These are phyloP conservation scores for Holacanthus passer DNA, from an alignment of 2,113 vertebrate species.

Conservation along the genomic window DNA sequence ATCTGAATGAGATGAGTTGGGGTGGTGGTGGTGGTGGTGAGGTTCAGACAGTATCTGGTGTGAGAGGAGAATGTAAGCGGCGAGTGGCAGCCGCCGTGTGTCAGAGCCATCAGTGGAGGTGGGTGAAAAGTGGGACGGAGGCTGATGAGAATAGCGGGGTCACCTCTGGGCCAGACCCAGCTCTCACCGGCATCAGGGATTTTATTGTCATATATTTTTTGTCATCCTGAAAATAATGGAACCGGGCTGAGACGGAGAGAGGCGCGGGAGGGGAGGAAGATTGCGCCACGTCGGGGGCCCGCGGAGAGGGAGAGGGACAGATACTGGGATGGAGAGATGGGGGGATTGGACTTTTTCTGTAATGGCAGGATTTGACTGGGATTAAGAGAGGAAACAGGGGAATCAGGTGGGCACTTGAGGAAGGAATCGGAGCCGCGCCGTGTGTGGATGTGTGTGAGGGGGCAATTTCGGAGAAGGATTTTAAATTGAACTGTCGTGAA, in stretches of 20 bases:
- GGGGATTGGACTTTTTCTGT: constrained; percentile 54
- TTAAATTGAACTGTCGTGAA: constrained; percentile 14
- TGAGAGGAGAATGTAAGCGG: constrained; percentile 25
- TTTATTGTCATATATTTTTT: constrained; percentile 67
- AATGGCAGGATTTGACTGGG: constrained; percentile 76
- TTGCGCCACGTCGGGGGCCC: constrained; percentile 26
- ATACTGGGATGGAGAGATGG: constrained; percentile 45
- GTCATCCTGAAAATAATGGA: constrained; percentile 72
- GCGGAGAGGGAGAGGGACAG: constrained; percentile 31
- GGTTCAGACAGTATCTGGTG: constrained; percentile 47
- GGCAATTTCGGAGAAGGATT: neutral
- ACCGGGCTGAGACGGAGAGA: constrained; percentile 27
- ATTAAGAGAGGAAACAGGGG: constrained; percentile 66
- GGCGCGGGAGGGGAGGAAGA: constrained; percentile 11
- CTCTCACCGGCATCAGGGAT: constrained; percentile 57
- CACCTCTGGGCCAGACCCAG: constrained; percentile 65
- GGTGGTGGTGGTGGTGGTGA: constrained; percentile 7
- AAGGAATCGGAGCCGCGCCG: constrained; percentile 19
- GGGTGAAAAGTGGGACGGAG: constrained; percentile 62
- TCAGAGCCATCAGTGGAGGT: constrained; percentile 66
- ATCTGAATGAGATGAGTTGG: constrained; percentile 67
- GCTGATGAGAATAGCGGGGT: constrained; percentile 73
- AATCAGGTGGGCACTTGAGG: constrained; percentile 53
- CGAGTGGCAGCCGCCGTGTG: constrained; percentile 40
- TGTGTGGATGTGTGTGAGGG: constrained; percentile 18